phyloP scores from a whole-genome alignment of 2,888 invertebrate species.

The Synanthedon formicaeformis region DNA sequence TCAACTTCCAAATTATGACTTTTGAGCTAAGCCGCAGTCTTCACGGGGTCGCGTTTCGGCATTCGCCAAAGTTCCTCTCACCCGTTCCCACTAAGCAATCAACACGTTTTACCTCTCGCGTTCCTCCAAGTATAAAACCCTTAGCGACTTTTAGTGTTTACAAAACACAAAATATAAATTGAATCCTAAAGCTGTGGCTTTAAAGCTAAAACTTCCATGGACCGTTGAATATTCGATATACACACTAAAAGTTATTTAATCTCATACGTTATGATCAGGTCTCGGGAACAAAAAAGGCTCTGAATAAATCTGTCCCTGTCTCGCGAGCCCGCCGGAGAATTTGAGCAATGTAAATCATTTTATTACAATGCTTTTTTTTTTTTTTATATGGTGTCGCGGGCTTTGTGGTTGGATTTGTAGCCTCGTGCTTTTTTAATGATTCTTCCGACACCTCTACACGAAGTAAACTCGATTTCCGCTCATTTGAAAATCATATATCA shows the following conservation, averaged over 20 bases:
- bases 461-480: constrained; percentile 20
- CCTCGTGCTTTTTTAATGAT: constrained; percentile 32
- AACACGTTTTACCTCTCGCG: constrained; percentile 42
- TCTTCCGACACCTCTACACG: constrained; percentile 17
- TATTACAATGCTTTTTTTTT: constrained; percentile 60
- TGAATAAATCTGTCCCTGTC: constrained; percentile 58
- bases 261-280: constrained; percentile 62
- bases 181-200: constrained; percentile 31
- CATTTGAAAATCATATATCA: constrained; percentile 5
- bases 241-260: constrained; percentile 38
- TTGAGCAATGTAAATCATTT: constrained; percentile 68
- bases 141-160: constrained; percentile 29
- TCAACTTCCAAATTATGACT: constrained; percentile 67
- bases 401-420: constrained; percentile 42
- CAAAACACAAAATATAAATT: constrained; percentile 13
- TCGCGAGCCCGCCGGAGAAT: constrained; percentile 50
- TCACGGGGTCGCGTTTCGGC: constrained; percentile 60
- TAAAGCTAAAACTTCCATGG: constrained; percentile 24
- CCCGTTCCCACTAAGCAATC: constrained; percentile 32
- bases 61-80: constrained; percentile 41
- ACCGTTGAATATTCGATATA: constrained; percentile 32
- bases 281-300: constrained; percentile 46
- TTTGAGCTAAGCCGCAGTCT: constrained; percentile 47
- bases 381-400: constrained; percentile 32
- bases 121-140: constrained; percentile 45